A percentile compares a stretch with the other conserved stretches of the same genome.
These are phyloP conservation scores for Malurus elegans DNA, from an alignment of 2,113 vertebrate genomes.

Conservation along the genomic window DNA sequence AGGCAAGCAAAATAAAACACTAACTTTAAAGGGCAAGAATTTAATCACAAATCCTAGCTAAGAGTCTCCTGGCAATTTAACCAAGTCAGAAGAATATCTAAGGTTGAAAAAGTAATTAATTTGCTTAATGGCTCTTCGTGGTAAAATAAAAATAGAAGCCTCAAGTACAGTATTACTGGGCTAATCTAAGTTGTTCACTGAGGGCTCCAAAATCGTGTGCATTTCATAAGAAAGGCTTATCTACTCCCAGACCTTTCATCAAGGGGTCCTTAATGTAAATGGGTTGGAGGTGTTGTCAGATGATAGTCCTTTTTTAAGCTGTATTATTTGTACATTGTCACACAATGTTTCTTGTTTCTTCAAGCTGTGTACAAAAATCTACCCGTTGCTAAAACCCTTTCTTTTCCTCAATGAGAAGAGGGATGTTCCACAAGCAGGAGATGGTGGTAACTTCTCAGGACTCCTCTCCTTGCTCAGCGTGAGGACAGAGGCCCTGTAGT, in stretches of 20 bases:
- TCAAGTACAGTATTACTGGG: neutral
- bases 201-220: neutral
- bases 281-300: neutral
- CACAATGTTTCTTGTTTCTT: neutral
- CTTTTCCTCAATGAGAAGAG: neutral
- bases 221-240: neutral
- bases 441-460: neutral
- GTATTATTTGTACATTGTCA: neutral
- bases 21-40: neutral
- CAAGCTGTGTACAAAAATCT: neutral
- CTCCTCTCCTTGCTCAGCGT: neutral
- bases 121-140: neutral
- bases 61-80: neutral
- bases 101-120: neutral
- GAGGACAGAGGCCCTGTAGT: neutral
- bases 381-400: neutral
- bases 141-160: neutral
- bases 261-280: neutral
- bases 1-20: neutral
- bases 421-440: neutral
- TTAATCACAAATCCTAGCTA: neutral
- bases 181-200: neutral
- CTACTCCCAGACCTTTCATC: neutral
- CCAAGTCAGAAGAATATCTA: neutral
- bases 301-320: neutral